Evolutionary conservation across 2,113 vertebrate genomes (phyloP).

Genomic region (Mustela nigripes): DNA sequence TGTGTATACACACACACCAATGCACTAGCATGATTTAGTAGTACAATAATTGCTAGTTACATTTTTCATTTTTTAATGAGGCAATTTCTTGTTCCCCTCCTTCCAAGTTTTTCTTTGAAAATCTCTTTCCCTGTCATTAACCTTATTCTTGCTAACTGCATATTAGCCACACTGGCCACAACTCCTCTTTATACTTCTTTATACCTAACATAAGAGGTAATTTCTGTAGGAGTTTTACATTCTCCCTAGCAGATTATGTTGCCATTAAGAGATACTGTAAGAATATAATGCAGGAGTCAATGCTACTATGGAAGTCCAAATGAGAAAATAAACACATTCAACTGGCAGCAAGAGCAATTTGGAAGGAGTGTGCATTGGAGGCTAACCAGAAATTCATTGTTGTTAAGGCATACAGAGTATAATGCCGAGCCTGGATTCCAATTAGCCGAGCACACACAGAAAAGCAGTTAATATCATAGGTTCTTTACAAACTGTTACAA

Average conservation of each 20-base stretch:
- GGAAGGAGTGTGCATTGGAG: not conserved
- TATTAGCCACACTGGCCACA: not conserved
- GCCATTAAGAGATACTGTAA: not conserved
- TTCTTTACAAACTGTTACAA: not conserved
- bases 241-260: not conserved
- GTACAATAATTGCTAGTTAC: not conserved
- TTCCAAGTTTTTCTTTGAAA: not conserved
- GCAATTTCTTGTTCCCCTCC: not conserved
- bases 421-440: not conserved
- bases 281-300: not conserved
- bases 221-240: not conserved
- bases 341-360: not conserved
- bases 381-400: not conserved
- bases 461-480: not conserved
- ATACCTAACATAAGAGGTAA: not conserved
- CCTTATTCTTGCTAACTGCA: not conserved
- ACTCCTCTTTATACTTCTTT: not conserved
- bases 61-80: not conserved
- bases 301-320: not conserved
- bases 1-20: not conserved
- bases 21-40: not conserved
- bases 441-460: not conserved
- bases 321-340: not conserved
- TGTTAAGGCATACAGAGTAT: not conserved
- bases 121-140: not conserved